Evolutionary conservation across 1,140 invertebrate genomes (phyloP).

Genomic region (Andrena cerasifolii): DNA sequence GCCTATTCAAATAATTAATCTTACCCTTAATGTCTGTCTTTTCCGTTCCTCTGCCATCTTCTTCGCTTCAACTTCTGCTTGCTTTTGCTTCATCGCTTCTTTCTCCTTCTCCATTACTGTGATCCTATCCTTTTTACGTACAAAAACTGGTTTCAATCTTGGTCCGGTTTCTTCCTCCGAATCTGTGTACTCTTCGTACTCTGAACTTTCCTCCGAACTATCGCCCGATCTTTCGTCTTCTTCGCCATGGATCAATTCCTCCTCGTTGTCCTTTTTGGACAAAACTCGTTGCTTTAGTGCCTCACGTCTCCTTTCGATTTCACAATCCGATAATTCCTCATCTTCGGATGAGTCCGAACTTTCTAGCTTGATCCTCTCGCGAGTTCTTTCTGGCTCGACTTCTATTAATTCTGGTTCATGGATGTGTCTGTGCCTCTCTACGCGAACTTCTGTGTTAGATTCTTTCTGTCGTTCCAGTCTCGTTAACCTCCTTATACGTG

Average conservation of each 20-base stretch:
- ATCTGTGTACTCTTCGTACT: slow-evolving; percentile 94
- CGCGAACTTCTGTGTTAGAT: slow-evolving; percentile 83
- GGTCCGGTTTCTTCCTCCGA: slow-evolving; percentile 94
- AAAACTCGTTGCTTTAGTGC: slow-evolving; percentile 87
- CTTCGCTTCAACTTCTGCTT: slow-evolving; percentile 85
- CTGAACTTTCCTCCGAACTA: slow-evolving; percentile 90
- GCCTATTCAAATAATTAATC: slow-evolving; percentile 22
- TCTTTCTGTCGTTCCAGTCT: slow-evolving; percentile 84
- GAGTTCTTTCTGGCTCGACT: slow-evolving; percentile 78
- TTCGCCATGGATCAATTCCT: slow-evolving; percentile 84
- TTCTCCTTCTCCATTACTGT: slow-evolving; percentile 97
- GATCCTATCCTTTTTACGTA: slow-evolving; percentile 95
- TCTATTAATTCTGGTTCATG: slow-evolving; percentile 90
- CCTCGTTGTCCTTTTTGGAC: slow-evolving; percentile 86
- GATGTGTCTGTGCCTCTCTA: slow-evolving; percentile 84
- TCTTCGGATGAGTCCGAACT: slow-evolving; percentile 85
- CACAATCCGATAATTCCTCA: slow-evolving; percentile 89
- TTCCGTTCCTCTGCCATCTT: slow-evolving; percentile 86
- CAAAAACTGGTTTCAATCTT: slow-evolving; percentile 98
- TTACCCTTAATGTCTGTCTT: slow-evolving; percentile 91
- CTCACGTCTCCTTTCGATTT: slow-evolving; percentile 91
- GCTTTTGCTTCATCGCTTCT: slow-evolving; percentile 92
- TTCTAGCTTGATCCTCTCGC: slow-evolving; percentile 76
- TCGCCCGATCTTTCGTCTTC: slow-evolving; percentile 91
- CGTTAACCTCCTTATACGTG: slow-evolving; percentile 86